phyloP scores from a whole-genome alignment of 2,888 invertebrate genomes.

The Crossocerus cetratus region DNA sequence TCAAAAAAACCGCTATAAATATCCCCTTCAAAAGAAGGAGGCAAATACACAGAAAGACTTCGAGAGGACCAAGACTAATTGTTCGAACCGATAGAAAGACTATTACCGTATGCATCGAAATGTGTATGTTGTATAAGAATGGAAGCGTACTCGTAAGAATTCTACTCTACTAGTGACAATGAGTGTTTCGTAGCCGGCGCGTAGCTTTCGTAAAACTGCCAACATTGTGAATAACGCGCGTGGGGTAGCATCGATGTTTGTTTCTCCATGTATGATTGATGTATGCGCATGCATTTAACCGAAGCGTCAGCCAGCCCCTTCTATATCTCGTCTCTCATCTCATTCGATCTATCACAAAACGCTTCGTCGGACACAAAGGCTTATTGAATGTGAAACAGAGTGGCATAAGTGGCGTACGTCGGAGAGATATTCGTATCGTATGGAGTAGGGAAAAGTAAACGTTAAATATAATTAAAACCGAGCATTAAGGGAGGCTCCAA shows the following conservation, averaged over 20 bases:
- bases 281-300: constrained; percentile 2
- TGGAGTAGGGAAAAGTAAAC: too few species aligned
- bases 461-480: too few species aligned
- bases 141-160: background rate
- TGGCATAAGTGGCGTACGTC: background rate
- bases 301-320: constrained; percentile 9
- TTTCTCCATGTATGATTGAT: constrained; percentile 15
- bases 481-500: too few species aligned
- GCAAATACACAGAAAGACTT: too few species aligned
- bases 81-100: background rate
- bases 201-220: background rate
- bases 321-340: constrained; percentile 17
- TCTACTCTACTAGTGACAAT: background rate
- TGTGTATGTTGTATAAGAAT: background rate
- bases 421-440: too few species aligned
- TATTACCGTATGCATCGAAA: too few species aligned
- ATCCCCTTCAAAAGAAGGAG: too few species aligned
- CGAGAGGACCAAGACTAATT: too few species aligned
- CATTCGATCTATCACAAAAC: constrained; percentile 29
- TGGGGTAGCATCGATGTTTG: background rate
- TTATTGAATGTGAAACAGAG: constrained; percentile 31
- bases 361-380: constrained; percentile 9
- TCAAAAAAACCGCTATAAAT: too few species aligned
- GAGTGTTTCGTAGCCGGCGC: background rate
- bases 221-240: background rate